phyloP scores from a whole-genome alignment of 2,888 invertebrate genomes.

The Herminia tarsipennalis region DNA sequence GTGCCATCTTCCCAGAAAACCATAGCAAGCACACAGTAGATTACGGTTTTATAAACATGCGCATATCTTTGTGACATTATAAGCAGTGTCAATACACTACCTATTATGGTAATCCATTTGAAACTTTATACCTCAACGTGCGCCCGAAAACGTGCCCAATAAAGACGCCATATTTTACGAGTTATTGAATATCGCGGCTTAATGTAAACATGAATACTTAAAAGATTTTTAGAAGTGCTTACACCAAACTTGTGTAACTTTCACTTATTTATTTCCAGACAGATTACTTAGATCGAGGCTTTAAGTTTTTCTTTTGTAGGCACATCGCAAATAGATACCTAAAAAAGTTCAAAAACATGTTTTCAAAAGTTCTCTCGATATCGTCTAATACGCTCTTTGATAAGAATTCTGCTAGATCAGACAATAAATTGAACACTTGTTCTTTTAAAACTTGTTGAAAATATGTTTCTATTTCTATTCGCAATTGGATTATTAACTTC shows the following conservation, averaged over 20 bases:
- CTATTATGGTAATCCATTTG: constrained; percentile 13
- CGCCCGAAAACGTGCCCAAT: constrained; percentile 1
- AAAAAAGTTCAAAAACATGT: too few relatives aligned
- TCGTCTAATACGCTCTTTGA: constrained; percentile 36
- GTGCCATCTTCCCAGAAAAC: background rate
- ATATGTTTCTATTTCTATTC: constrained; percentile 34
- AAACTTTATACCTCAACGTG: constrained; percentile 3
- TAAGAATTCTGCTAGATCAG: constrained; percentile 33
- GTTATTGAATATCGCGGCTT: constrained; percentile 8
- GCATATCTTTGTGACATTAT: constrained; percentile 7
- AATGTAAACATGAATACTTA: constrained; percentile 9
- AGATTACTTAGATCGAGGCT: too few relatives aligned
- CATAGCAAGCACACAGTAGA: background rate
- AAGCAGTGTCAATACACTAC: constrained; percentile 7
- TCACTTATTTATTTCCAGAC: too few relatives aligned
- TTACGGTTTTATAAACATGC: background rate
- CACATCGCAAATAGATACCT: too few relatives aligned
- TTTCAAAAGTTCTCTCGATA: constrained; percentile 43
- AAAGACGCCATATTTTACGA: background rate
- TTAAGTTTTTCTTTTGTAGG: too few relatives aligned
- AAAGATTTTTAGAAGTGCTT: constrained; percentile 4
- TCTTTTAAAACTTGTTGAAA: constrained; percentile 33
- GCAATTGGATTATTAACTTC: constrained; percentile 50
- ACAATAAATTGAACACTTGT: constrained; percentile 38
- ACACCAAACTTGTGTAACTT: too few relatives aligned